Base-by-base conservation (phyloP, 1,140 invertebrate genomes). In the Drosophila jambulina region DNA sequence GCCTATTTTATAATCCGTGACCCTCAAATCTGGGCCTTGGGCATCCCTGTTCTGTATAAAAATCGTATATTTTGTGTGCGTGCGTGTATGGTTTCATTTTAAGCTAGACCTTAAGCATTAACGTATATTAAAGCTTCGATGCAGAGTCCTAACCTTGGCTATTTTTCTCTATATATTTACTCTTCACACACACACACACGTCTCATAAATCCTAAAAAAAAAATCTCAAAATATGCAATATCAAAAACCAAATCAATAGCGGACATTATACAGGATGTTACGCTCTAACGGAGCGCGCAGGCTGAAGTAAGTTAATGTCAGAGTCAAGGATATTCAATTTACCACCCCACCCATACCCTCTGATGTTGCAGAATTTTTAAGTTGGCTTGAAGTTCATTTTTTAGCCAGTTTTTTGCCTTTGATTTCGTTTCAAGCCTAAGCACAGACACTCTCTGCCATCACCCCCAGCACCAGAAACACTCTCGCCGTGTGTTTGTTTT, bases 221-320 rank as follows among this genome's bases (percentile, higher is more conserved):
- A 53, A 42, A 75, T 36, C 3, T 23, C 34, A 61, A 67, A 23
- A 60, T 32, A 46, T 51, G 61, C 40, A 67, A 59, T 27, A 38
- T 48, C 36, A 25, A 59, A 51, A 56, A 61, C n/a, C 42, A 68
- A 78, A 78, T 61, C 76, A 64, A 71, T 72, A 92, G 91, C 91
- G 90, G 91, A 92, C 85, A 92, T 92, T 75, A 92, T 92, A 82
- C 91, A 92, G 91, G 91, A 92, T 91, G 91, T 92, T 91, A 92
- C 91, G 91, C 91, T 92, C 91, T 92, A 92, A 92, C 91, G 82
- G 88, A 91, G 87, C 79, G 91, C 91, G 80, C 76, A 90, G 85
- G 84, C 80, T 86, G 86, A 92, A 91, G 91, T 92, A 92, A 92
- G 91, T 92, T 88, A 56, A 77, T 62, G 68, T 67, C 51, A 38